A percentile compares a stretch with the other conserved stretches of the same genome.
phyloP scores from a whole-genome alignment of 2,797 vertebrate species.

The Bucorvus abyssinicus region DNA sequence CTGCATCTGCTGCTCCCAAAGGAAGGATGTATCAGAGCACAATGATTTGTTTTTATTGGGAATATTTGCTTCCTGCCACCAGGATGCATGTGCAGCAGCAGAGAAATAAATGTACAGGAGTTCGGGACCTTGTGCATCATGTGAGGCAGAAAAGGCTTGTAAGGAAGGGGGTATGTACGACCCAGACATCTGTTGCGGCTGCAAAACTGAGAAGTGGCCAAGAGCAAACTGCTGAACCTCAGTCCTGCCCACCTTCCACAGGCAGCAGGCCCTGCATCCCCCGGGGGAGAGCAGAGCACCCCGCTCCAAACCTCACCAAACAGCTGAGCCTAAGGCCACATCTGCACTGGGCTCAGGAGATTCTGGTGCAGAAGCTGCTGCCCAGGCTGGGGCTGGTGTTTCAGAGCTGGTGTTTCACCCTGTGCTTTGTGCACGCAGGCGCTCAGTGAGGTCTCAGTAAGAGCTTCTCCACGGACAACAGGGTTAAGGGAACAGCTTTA shows the following conservation, averaged over 20 bases:
- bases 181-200: neutral
- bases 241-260: neutral
- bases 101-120: neutral
- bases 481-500: neutral
- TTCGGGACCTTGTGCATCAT: neutral
- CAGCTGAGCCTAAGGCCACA: neutral
- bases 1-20: conserved; percentile 40
- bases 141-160: neutral
- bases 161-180: neutral
- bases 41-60: conserved; percentile 63
- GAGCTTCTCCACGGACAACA: neutral
- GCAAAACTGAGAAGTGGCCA: neutral
- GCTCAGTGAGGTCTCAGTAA: neutral
- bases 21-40: conserved; percentile 52
- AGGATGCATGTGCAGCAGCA: conserved; percentile 32
- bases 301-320: neutral
- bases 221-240: neutral
- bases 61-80: conserved; percentile 58
- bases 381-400: neutral
- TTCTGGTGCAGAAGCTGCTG: neutral
- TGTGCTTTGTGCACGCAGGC: fast-evolving
- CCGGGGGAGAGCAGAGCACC: fast-evolving
- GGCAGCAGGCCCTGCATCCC: fast-evolving
- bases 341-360: neutral
- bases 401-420: neutral